These are phyloP conservation scores for Phyllopteryx taeniolatus DNA, from an alignment of 2,113 vertebrate species.

Conservation along the genomic window DNA sequence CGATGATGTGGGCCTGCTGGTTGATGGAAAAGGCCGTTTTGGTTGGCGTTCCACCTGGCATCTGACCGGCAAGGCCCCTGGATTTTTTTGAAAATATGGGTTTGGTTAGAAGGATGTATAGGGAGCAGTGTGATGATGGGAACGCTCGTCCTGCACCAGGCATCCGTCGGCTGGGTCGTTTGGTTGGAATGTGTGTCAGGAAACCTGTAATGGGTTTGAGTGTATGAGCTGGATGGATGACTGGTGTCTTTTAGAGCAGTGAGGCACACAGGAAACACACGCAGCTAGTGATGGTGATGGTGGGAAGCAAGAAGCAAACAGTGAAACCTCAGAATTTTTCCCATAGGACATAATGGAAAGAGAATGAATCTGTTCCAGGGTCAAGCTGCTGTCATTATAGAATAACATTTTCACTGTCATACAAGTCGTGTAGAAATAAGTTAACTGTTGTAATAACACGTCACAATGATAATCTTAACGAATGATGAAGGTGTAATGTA, in stretches of 20 bases:
- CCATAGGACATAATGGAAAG: neutral
- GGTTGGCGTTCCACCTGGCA: constrained; percentile 33
- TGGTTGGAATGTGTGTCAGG: constrained; percentile 66
- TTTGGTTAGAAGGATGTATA: constrained; percentile 40
- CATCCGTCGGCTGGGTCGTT: constrained; percentile 61
- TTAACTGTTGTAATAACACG: neutral
- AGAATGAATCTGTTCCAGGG: neutral
- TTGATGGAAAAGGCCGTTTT: constrained; percentile 12
- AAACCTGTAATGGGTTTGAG: constrained; percentile 57
- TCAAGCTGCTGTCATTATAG: neutral
- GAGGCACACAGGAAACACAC: constrained; percentile 59
- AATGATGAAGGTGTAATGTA: neutral
- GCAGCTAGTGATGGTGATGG: constrained; percentile 33
- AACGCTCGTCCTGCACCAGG: constrained; percentile 39
- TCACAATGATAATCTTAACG: neutral
- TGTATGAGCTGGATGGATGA: constrained; percentile 47
- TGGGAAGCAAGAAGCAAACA: constrained; percentile 6
- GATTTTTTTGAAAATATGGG: constrained; percentile 48
- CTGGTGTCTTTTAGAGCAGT: constrained; percentile 56
- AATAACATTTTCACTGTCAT: neutral
- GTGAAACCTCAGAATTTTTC: neutral
- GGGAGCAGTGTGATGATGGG: constrained; percentile 46
- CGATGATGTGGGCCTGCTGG: constrained; percentile 68
- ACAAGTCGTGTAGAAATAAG: neutral
- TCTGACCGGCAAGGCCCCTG: constrained; percentile 30